Percentiles rank a stretch among this genome's conserved stretches.
phyloP scores from a whole-genome alignment of 2,113 vertebrate genomes.

The Pollimyrus isidori region DNA sequence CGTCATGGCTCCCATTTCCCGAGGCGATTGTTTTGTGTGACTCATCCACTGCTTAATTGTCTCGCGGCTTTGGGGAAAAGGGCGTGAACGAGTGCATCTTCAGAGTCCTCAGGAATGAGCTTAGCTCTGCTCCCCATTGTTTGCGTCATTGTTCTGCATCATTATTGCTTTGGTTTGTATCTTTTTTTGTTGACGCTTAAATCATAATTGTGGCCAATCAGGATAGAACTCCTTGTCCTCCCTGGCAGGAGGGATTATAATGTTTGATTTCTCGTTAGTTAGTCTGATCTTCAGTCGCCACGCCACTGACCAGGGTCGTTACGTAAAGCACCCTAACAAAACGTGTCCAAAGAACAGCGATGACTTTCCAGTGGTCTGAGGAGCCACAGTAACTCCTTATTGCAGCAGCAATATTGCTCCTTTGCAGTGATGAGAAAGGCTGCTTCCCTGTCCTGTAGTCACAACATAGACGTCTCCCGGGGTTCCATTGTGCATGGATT shows the following conservation, averaged over 20 bases:
- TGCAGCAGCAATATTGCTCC: neutral
- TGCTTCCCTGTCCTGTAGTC: neutral
- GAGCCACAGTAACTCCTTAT: neutral
- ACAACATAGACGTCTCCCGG: neutral
- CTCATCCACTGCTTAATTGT: neutral
- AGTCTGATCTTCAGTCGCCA: conserved; percentile 12
- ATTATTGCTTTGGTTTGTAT: neutral
- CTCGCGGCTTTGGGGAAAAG: neutral
- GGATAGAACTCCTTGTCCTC: neutral
- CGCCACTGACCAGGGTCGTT: neutral
- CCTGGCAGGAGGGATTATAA: conserved; percentile 4
- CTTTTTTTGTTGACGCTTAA: neutral
- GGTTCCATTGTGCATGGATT: neutral
- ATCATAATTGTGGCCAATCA: neutral
- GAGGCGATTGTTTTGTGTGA: neutral
- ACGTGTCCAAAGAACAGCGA: neutral
- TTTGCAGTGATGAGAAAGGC: neutral
- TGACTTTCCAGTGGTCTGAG: conserved; percentile 9
- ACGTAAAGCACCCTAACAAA: neutral
- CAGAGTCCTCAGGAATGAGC: neutral
- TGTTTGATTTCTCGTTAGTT: conserved; percentile 11
- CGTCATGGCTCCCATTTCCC: neutral
- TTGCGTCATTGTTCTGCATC: neutral
- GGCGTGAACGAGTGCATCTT: neutral
- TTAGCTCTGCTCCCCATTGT: neutral